A percentile compares a stretch with the other conserved stretches of the same genome.
Conservation (phyloP, 35 echinoderm and acorn worm species). For the Lytechinus variegatus region DNA sequence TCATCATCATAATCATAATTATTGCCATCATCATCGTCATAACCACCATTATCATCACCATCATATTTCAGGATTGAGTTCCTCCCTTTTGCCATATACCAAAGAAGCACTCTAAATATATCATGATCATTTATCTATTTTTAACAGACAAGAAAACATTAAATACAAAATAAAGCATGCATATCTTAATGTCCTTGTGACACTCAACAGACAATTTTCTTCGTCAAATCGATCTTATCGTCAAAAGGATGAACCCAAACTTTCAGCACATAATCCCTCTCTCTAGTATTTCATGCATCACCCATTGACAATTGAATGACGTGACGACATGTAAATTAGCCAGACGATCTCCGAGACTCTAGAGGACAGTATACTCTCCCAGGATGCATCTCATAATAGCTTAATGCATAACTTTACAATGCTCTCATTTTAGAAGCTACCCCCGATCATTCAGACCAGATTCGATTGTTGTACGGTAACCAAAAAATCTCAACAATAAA, state of each 20-base stretch:
- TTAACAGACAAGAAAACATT: too few species aligned
- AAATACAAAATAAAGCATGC: too few species aligned
- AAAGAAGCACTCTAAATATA: too few species aligned
- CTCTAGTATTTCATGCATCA: not conserved
- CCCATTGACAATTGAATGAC: not conserved
- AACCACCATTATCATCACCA: too few species aligned
- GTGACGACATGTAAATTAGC: not conserved
- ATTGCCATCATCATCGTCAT: too few species aligned
- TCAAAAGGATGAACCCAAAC: not conserved
- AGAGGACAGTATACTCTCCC: not conserved
- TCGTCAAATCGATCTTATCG: not conserved
- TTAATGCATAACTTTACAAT: not conserved
- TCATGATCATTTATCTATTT: too few species aligned
- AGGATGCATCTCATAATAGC: not conserved
- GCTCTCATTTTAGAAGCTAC: not conserved
- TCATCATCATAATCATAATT: too few species aligned
- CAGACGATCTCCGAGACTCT: not conserved
- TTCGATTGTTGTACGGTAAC: too few species aligned
- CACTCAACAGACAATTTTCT: not conserved
- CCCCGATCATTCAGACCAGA: too few species aligned
- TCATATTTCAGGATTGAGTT: too few species aligned
- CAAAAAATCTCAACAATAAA: too few species aligned
- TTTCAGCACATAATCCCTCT: not conserved
- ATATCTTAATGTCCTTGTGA: too few species aligned
- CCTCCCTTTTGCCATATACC: not conserved